Percentiles rank a stretch among this genome's conserved stretches.
These are phyloP conservation scores for Prolemur simus DNA, from an alignment of 2,113 vertebrate genomes.

Conservation along the genomic window DNA sequence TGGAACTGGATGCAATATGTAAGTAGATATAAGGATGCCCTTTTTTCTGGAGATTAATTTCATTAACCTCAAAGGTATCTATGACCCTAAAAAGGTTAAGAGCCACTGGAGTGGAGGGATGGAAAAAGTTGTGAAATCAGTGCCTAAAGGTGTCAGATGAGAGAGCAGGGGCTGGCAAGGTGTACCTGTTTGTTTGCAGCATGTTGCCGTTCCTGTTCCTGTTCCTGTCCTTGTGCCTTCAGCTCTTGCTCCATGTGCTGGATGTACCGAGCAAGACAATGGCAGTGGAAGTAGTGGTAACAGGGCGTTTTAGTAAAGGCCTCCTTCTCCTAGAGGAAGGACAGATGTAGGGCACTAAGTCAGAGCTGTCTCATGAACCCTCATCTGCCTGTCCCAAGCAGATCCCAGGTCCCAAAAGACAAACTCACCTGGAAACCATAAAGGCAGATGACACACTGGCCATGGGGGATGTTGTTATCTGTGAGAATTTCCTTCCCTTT, in stretches of 20 bases:
- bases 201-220: constrained; percentile 86
- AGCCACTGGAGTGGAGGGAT: background rate
- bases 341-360: background rate
- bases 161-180: accelerated
- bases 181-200: constrained; percentile 71
- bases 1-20: background rate
- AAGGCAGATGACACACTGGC: constrained; percentile 96
- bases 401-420: background rate
- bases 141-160: background rate
- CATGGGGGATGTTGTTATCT: constrained; percentile 96
- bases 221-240: constrained; percentile 85
- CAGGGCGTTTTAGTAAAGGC: constrained; percentile 95
- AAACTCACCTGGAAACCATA: constrained; percentile 92
- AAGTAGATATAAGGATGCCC: background rate
- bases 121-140: background rate
- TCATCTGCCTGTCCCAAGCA: background rate
- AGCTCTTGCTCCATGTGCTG: constrained; percentile 93
- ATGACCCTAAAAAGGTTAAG: background rate
- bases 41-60: background rate
- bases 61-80: background rate
- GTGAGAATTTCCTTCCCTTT: constrained; percentile 99
- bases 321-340: constrained; percentile 89
- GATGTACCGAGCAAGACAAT: constrained; percentile 94
- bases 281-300: constrained; percentile 98
- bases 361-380: background rate